These are phyloP conservation scores for Sminthurinus aureus DNA, from an alignment of 2,888 invertebrate genomes.

Conservation along the genomic window DNA sequence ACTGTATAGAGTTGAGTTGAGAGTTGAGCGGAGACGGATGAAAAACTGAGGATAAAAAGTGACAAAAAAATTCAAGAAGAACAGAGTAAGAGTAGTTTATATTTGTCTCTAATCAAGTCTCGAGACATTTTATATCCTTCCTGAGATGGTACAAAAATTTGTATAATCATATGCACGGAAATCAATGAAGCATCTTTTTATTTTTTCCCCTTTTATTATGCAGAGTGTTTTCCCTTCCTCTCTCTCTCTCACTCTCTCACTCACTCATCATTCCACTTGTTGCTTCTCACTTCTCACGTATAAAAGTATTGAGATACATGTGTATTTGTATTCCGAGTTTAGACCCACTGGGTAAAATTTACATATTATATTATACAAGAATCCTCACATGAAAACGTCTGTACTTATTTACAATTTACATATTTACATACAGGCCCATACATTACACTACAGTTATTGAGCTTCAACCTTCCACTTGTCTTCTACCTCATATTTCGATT, in stretches of 20 bases:
- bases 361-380: background rate
- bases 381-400: background rate
- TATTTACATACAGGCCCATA: background rate
- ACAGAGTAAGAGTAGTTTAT: slow-evolving; percentile 6
- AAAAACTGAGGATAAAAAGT: slow-evolving; percentile 18
- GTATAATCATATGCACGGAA: slow-evolving; percentile 40
- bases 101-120: background rate
- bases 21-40: no score
- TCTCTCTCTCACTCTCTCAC: slow-evolving; percentile 26
- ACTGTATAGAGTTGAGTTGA: background rate
- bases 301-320: slow-evolving; percentile 10
- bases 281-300: background rate
- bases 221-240: slow-evolving; percentile 40
- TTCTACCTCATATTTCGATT: slow-evolving; percentile 27
- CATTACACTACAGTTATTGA: background rate
- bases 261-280: background rate
- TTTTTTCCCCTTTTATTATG: background rate
- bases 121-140: slow-evolving; percentile 42
- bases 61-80: slow-evolving; percentile 12
- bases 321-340: background rate
- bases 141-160: slow-evolving; percentile 8
- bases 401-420: background rate
- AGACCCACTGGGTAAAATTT: no score
- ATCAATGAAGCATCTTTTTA: slow-evolving; percentile 43
- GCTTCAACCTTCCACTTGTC: slow-evolving; percentile 36